Base-by-base conservation (phyloP, 2,888 invertebrate species). In the Koerneria pararmatus region DNA sequence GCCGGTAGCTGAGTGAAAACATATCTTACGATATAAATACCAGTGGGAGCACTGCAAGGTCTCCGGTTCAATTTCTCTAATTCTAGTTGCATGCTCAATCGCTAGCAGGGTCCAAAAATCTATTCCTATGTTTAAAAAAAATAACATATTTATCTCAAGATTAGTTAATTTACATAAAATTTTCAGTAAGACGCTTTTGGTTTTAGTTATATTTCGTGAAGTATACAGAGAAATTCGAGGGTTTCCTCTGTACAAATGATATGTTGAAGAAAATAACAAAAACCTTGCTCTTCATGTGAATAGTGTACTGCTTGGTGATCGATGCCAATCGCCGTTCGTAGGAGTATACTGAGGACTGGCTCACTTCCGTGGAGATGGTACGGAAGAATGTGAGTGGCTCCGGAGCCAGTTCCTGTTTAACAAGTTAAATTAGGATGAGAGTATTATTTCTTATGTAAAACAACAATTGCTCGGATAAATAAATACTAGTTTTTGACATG, bases 221-320 rank as follows among this genome's bases (percentile, higher is more conserved):
- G 37, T 37, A 66, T 61, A 8, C n/a, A 37, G 11, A n/a, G 11
- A 27, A 41, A 41, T 54, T 31, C 51, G 37, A 31, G 37, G 46
- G 11, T 41, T 41, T 41, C 11, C 46, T 41, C 11, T 41, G n/a
- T 41, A 11, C 11, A 11, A 41, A 41, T 11, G 11, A 15, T 11
- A 41, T 41, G 11, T 15, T 41, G 46, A n/a, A 41, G n/a, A 15
- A 41, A 41, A n/a, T 15, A n/a, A n/a, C 6, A 24, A 29, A 5
- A n/a, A 48, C 59, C 63, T 63, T 66, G 59, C 49, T 31, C 46
- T 53, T 65, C 65, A 77, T 68, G 48, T 74, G 74, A 67, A 69
- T 66, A 8, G 76, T 78, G 67, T 78, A 80, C 67, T 80, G 79
- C 49, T 74, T 54, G 0, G 81, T 81, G 27, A 79, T 67, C 3